Evolutionary conservation across 2,113 vertebrate species (phyloP), one percentile per base, ranked within the genome.

Genomic region (Syngnathoides biaculeatus): DNA sequence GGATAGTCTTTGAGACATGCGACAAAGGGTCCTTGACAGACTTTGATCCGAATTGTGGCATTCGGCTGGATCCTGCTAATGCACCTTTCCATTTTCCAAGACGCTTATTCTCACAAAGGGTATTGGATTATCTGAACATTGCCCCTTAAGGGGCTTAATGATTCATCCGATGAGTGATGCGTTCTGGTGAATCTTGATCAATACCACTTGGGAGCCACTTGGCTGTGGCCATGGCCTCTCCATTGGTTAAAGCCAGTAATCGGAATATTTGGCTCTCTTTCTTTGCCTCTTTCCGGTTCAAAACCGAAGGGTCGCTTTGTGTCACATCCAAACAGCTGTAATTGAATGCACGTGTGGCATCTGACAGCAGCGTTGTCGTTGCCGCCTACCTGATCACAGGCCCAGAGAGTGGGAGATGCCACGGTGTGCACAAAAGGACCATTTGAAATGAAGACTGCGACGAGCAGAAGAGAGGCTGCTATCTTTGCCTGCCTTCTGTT

Each of bases 121-220:
- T n/a, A n/a, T n/a, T n/a, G n/a, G n/a, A 90, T 90, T 73, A 80
- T 70, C 85, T 90, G 86, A 89, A 88, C 89, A 87, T 89, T 86
- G 81, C 83, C 72, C 86, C 84, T 85, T 85, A 82, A 75, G 75
- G 78, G 85, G 79, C 64, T 68, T 2, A 14, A 72, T 67, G 81
- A 88, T 86, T 83, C 85, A 86, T 89, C 84, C 77, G 74, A 74
- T 78, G 82, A 61, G 64, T 65, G 66, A 72, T 75, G 79, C 82
- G 75, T 52, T 65, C 27, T 80, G 65, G 79, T 81, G 78, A 76
- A 88, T 88, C 81, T 15, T 22, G 60, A 62, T 62, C 39, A 62
- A 62, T 45, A 43, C n/a, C n/a, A n/a, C n/a, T n/a, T 87, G 77
- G 64, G 52, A 30, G 71, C 79, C 81, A 81, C 52, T 42, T 77